These are phyloP conservation scores for Sorex araneus DNA, from an alignment of 2,113 vertebrate species.

Conservation along the genomic window DNA sequence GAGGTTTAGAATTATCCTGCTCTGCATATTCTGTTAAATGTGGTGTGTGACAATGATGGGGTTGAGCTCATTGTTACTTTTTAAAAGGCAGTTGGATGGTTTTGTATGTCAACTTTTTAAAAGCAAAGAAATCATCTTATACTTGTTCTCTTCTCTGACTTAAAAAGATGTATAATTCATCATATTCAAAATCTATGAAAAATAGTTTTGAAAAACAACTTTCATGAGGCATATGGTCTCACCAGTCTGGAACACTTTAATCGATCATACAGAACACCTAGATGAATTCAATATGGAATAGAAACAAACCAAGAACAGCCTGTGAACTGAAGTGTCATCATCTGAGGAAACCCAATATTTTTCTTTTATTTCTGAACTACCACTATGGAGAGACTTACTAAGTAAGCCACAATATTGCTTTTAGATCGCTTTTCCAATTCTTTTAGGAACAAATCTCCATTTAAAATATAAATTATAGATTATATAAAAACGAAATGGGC, in stretches of 20 bases:
- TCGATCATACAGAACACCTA: constrained; percentile 69
- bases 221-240: constrained; percentile 79
- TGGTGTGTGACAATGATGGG: neutral
- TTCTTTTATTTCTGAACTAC: constrained; percentile 64
- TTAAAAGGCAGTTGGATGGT: neutral
- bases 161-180: constrained; percentile 76
- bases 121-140: neutral
- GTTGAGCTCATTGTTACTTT: neutral
- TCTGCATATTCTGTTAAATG: neutral
- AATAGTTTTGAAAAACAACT: constrained; percentile 67
- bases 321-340: constrained; percentile 44
- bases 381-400: constrained; percentile 63
- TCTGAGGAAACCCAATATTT: constrained; percentile 68
- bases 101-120: constrained; percentile 59
- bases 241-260: constrained; percentile 80
- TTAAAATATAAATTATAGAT: constrained; percentile 62
- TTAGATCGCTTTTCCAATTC: constrained; percentile 54
- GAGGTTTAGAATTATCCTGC: constrained; percentile 3
- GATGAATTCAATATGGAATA: constrained; percentile 66
- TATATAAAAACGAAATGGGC: neutral
- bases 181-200: constrained; percentile 70
- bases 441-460: constrained; percentile 31
- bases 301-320: constrained; percentile 64
- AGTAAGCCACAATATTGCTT: constrained; percentile 25
- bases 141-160: constrained; percentile 38